Percentiles rank a stretch among this genome's conserved stretches.
Evolutionary conservation across 2,113 vertebrate genomes (phyloP).

Genomic region (Lampris megalopsis): DNA sequence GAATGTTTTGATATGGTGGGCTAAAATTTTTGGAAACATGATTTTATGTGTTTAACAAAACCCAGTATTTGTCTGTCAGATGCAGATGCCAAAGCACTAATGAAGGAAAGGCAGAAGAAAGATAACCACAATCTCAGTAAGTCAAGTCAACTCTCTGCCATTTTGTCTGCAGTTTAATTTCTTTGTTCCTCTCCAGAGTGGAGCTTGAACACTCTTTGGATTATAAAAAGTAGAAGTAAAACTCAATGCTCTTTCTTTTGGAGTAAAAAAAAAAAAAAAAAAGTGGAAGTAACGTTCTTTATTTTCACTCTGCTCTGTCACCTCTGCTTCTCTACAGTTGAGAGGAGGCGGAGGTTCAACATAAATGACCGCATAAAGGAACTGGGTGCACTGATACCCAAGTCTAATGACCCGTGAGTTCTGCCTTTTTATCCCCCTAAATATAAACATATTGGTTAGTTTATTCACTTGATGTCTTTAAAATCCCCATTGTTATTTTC

Average conservation of each 20-base stretch:
- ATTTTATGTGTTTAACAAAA: not conserved
- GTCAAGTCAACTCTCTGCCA: slow-evolving; percentile 42
- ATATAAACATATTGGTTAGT: not conserved
- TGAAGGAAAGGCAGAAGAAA: slow-evolving; percentile 94
- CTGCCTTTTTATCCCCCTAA: not conserved
- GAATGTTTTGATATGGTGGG: not conserved
- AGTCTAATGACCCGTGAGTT: slow-evolving; percentile 92
- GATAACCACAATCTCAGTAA: slow-evolving; percentile 96
- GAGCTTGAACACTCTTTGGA: not conserved
- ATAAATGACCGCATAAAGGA: slow-evolving; percentile 96
- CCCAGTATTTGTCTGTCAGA: slow-evolving; percentile 63
- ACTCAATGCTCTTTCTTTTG: not conserved
- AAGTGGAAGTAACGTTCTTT: not conserved
- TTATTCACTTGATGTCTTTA: not conserved
- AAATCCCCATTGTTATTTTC: not conserved
- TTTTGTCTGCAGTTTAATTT: not conserved
- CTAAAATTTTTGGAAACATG: not conserved
- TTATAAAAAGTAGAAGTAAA: slow-evolving; percentile 5
- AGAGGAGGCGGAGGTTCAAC: slow-evolving; percentile 92
- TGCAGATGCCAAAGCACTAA: slow-evolving; percentile 71
- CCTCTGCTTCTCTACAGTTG: slow-evolving; percentile 78
- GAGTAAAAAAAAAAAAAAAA: not conserved
- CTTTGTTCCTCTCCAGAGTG: not conserved
- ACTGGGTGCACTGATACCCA: slow-evolving; percentile 91
- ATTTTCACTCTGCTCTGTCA: not conserved